Evolutionary conservation across 1,140 invertebrate species (phyloP).

Genomic region (Zaprionus kolodkinae): DNA sequence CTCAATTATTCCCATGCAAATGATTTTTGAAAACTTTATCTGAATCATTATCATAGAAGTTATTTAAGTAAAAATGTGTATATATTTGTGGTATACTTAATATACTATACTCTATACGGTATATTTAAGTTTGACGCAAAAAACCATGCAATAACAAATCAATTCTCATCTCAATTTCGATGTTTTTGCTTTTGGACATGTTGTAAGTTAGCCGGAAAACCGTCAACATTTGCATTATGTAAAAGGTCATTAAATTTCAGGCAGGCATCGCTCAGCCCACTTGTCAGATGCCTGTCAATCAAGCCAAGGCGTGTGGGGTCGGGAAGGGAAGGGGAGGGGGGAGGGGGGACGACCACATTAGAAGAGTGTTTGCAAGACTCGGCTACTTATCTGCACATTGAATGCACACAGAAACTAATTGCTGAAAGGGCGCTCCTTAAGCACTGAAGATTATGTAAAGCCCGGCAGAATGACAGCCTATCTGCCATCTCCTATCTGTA

Average conservation of each 20-base stretch:
- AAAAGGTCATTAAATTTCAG: constrained; percentile 56
- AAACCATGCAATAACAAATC: constrained; percentile 8
- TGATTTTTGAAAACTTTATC: too few relatives aligned
- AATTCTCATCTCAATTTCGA: constrained; percentile 7
- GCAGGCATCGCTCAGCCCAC: constrained; percentile 24
- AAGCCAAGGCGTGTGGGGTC: constrained; percentile 47
- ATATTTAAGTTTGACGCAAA: not conserved
- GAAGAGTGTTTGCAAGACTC: constrained; percentile 51
- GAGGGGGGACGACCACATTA: constrained; percentile 3
- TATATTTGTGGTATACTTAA: too few relatives aligned
- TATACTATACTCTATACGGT: too few relatives aligned
- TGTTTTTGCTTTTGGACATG: not conserved
- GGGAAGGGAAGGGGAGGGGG: not conserved
- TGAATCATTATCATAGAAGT: too few relatives aligned
- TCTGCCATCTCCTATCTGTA: constrained; percentile 63
- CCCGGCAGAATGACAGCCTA: constrained; percentile 43
- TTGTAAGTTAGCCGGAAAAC: constrained; percentile 3
- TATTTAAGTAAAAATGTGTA: too few relatives aligned
- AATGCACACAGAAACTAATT: constrained; percentile 70
- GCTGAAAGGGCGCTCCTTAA: constrained; percentile 66
- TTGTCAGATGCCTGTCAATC: constrained; percentile 69
- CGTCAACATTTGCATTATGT: constrained; percentile 21
- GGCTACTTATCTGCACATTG: constrained; percentile 68
- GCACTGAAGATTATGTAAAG: constrained; percentile 73
- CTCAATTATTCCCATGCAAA: too few relatives aligned